A percentile compares a stretch with the other conserved stretches of the same genome.
These are phyloP conservation scores for Rhynchotus rufescens DNA, from an alignment of 2,797 vertebrate species.

Conservation along the genomic window DNA sequence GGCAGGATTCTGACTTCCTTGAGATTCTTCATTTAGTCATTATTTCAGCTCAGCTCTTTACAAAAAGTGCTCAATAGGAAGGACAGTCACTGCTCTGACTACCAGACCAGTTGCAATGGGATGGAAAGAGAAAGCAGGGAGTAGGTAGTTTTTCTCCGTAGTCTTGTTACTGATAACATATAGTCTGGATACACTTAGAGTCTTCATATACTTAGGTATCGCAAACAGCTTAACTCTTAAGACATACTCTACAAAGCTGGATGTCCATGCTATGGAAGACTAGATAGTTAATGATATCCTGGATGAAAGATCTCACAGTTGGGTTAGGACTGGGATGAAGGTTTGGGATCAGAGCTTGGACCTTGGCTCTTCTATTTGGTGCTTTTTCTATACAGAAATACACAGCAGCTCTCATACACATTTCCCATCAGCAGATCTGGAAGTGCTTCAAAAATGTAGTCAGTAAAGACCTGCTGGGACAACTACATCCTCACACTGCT, in stretches of 20 bases:
- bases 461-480: not conserved
- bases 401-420: not conserved
- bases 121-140: not conserved
- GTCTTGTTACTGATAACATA: not conserved
- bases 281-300: not conserved
- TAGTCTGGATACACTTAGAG: not conserved
- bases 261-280: not conserved
- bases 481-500: not conserved
- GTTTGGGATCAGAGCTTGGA: not conserved
- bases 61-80: slow-evolving; percentile 4
- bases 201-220: not conserved
- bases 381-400: not conserved
- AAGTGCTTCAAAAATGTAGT: not conserved
- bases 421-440: not conserved
- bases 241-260: not conserved
- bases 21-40: slow-evolving; percentile 13
- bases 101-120: not conserved
- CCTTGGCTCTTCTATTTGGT: not conserved
- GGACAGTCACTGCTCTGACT: not conserved
- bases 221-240: not conserved
- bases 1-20: slow-evolving; percentile 25
- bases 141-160: not conserved
- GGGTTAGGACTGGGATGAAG: not conserved
- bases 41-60: slow-evolving; percentile 47
- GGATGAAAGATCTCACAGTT: not conserved